phyloP scores from a whole-genome alignment of 2,797 vertebrate genomes.

The Fratercula arctica region DNA sequence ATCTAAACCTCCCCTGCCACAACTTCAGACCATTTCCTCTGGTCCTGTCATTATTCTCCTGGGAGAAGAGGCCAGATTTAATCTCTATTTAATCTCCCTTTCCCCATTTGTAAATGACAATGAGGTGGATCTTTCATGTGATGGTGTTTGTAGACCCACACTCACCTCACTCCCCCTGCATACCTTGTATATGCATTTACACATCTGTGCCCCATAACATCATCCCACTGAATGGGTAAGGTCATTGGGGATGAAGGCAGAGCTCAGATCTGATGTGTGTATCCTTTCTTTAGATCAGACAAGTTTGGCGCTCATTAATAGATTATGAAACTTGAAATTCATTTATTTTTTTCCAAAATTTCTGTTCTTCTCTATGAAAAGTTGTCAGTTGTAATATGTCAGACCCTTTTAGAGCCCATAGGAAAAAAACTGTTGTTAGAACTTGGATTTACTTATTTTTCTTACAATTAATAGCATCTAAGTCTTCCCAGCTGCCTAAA shows the following conservation, averaged over 20 bases:
- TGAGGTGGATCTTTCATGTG: neutral
- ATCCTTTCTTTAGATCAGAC: neutral
- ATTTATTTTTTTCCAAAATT: neutral
- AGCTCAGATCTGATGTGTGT: neutral
- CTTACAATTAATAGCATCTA: neutral
- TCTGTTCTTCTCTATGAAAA: neutral
- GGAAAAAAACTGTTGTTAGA: neutral
- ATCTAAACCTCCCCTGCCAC: too few species aligned
- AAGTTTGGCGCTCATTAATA: neutral
- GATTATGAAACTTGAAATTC: neutral
- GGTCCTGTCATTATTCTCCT: too few species aligned
- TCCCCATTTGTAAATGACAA: neutral
- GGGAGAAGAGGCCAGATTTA: too few species aligned
- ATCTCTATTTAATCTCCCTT: neutral
- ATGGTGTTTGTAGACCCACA: neutral
- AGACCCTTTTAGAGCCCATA: neutral
- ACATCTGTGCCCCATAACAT: fast-evolving
- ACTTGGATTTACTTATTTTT: neutral
- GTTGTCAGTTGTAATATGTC: neutral
- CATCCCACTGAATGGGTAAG: neutral
- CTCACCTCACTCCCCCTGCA: neutral
- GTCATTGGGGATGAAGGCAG: neutral
- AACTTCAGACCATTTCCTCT: too few species aligned
- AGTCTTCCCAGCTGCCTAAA: neutral
- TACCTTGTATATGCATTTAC: too few species aligned